A percentile compares a stretch with the other conserved stretches of the same genome.
Evolutionary conservation across 2,797 vertebrate genomes (phyloP).

Genomic region (Columba guinea): DNA sequence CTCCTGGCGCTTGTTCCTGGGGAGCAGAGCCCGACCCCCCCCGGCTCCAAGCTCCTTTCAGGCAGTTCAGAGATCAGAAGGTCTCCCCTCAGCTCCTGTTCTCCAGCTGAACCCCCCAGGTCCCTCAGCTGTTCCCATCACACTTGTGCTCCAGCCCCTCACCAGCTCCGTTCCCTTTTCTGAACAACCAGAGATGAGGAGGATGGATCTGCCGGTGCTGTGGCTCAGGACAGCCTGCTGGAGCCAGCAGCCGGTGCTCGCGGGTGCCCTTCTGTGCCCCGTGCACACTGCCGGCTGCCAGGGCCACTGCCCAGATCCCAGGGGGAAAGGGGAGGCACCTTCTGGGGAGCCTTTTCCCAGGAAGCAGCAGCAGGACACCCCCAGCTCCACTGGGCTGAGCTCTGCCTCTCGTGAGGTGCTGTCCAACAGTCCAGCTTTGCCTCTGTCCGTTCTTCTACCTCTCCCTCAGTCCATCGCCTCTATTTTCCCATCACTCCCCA

Average conservation of each 20-base stretch:
- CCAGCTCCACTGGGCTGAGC: not conserved
- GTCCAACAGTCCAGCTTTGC: not conserved
- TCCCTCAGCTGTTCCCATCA: too few species aligned
- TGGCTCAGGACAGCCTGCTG: not conserved
- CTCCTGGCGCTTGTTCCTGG: too few species aligned
- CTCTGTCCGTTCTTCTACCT: not conserved
- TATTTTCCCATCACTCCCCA: not conserved
- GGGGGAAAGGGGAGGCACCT: not conserved
- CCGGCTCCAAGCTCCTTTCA: too few species aligned
- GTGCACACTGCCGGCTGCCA: accelerated
- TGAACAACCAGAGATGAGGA: not conserved
- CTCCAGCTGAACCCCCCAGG: too few species aligned
- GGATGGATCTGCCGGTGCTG: not conserved
- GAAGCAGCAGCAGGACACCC: not conserved
- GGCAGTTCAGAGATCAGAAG: too few species aligned
- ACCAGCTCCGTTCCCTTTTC: too few species aligned
- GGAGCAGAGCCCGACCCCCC: too few species aligned
- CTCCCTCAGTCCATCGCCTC: not conserved
- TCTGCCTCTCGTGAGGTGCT: not conserved
- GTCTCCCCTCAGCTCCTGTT: too few species aligned
- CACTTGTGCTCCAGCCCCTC: too few species aligned
- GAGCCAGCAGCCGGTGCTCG: accelerated
- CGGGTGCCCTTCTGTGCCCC: not conserved
- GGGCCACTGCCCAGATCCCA: not conserved
- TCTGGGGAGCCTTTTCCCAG: not conserved